Evolutionary conservation across 2,888 invertebrate genomes (phyloP), one percentile per base, ranked within the genome.

Genomic region (Suillia variegata): DNA sequence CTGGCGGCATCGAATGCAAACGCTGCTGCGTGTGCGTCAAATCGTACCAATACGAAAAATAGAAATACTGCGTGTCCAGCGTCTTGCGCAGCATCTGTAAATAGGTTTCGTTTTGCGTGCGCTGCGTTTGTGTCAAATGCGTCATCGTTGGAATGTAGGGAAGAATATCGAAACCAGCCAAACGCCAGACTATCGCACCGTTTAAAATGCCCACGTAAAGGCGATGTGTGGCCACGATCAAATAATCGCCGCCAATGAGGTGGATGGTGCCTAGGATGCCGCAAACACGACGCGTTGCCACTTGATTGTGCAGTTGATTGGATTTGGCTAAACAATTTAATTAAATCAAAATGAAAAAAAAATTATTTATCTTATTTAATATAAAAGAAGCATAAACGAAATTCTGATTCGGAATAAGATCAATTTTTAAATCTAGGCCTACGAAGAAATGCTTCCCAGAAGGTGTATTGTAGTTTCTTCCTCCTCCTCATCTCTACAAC

Each of bases 21-120:
- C 96, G 85, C 80, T 99, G 98, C 79, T 96, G 85, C 0, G 94
- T 88, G 80, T 97, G 96, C 21, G 95, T 94, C 57, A 99, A 82
- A 83, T 99, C 98, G 76, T 94, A 95, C 1, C 93, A 91, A 73
- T 95, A 93, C 15, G 96, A 97, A 84, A 94, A 98, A 83, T 97
- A 99, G 70, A 93, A 93, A 71, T 89, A 88, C 1, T 95, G 94
- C 1, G 93, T 92, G 38, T 89, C 87, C 56, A 99, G 84, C 0
- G 94, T 90, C 60, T 86, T 85, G 60, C 92, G 90, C 12, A 98
- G 77, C 94, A 99, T 93, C 5, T 87, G 86, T 72, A 96, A 83
- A 77, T 98, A 98, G 4, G 86, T 85, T 63, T 86, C 87, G 82
- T 98, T 96, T 79, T 93, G 91, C 66, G 90, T 87, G 67, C 89